Base-by-base conservation (phyloP, 1,140 invertebrate species). In the Zaprionus kolodkinae region DNA sequence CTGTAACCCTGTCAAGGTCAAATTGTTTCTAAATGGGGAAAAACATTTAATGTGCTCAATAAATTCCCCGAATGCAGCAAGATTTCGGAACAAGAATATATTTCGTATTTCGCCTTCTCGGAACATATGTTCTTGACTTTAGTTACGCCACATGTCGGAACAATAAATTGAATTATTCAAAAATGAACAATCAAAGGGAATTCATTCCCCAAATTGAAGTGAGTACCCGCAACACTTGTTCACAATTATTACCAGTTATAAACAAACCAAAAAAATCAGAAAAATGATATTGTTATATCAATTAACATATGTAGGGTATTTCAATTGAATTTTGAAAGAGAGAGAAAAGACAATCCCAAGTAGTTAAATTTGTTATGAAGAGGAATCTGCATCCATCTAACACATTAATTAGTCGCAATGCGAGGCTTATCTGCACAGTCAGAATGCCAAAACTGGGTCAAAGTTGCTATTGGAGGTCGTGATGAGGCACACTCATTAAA, bases 391-490 rank as follows among this genome's bases (percentile, higher is more conserved):
- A 69, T 74, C 36, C 10, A 60, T 13, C 71, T 61, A 52, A 40
- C 57, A 35, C 60, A 59, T 70, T 71, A 75, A 75, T 75, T 75
- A 66, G 12, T 40, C 30, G 33, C 48, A 21, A 56, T 68, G 56
- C 15, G 56, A 30, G 21, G 61, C 77, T 78, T 78, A 78, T 78
- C 76, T 68, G 43, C 12, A 25, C 61, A 52, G 72, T 55, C 61
- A 57, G 30, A 45, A 36, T 55, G 36, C 48, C 52, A 60, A 77
- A 77, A 79, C 50, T 79, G 74, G 77, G 77, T 79, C 77, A 79
- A 73, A 72, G 74, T 72, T 76, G 30, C 45, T n/a, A 21, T 43
- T 45, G 69, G 64, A 74, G 64, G 72, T 77, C 69, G 66, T 73
- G 72, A 69, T 25, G 45, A 17, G 45, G 17, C 10, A 9, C 13